These are phyloP conservation scores for Mellilla xanthometata DNA, from an alignment of 2,888 invertebrate genomes.

Conservation along the genomic window DNA sequence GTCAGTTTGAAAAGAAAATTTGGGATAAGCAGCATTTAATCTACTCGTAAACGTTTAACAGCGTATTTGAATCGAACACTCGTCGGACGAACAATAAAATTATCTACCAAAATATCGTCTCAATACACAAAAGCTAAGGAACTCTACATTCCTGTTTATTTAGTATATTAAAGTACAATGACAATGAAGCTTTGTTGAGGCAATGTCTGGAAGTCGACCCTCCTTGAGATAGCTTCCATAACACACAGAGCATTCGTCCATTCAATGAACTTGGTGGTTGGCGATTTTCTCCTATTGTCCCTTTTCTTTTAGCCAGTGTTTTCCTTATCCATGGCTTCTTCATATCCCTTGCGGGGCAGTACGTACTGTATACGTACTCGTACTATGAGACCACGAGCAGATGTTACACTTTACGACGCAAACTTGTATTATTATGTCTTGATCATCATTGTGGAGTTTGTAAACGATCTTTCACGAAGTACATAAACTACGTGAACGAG, in stretches of 20 bases:
- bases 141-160: conserved; percentile 35
- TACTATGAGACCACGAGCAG: conserved; percentile 58
- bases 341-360: conserved; percentile 45
- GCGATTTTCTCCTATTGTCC: conserved; percentile 43
- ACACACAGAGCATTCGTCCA: conserved; percentile 43
- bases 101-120: conserved; percentile 9
- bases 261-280: conserved; percentile 51
- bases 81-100: conserved; percentile 28
- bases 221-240: conserved; percentile 46
- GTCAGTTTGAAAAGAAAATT: conserved; percentile 25
- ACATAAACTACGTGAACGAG: too few species aligned
- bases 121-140: conserved; percentile 25
- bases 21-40: conserved; percentile 30
- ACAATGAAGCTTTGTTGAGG: conserved; percentile 52
- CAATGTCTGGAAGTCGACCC: conserved; percentile 45
- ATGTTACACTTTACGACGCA: conserved; percentile 72
- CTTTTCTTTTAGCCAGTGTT: conserved; percentile 46
- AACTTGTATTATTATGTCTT: conserved; percentile 74
- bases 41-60: conserved; percentile 33
- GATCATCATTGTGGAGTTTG: conserved; percentile 62
- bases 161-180: conserved; percentile 50
- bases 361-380: too few species aligned
- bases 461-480: conserved; percentile 37
- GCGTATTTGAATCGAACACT: conserved; percentile 25
- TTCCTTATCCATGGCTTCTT: conserved; percentile 53